phyloP scores from a whole-genome alignment of 2,113 vertebrate species.

The Onychorhynchus coronatus region DNA sequence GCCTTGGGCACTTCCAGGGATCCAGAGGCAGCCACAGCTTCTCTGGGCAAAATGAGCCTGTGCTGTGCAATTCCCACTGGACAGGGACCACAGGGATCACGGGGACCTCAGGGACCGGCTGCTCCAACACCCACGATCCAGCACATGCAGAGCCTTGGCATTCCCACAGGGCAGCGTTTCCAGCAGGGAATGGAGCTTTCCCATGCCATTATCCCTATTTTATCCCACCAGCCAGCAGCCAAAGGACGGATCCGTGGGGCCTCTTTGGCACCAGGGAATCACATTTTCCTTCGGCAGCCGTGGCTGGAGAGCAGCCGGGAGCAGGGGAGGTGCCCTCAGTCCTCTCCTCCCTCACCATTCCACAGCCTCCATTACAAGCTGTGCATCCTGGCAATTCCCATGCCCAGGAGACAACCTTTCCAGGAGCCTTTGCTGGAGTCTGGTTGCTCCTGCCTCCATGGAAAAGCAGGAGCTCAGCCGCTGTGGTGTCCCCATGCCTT shows the following conservation, averaged over 20 bases:
- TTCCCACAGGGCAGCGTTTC: neutral
- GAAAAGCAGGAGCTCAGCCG: neutral
- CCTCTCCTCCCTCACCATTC: neutral
- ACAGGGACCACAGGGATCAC: neutral
- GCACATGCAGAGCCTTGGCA: neutral
- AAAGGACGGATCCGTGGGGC: neutral
- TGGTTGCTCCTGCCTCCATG: neutral
- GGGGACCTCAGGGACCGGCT: neutral
- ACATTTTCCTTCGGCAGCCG: neutral
- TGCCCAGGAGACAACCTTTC: neutral
- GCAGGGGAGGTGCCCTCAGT: neutral
- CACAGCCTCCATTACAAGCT: neutral
- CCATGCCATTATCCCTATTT: neutral
- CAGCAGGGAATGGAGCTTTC: neutral
- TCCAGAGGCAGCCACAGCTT: neutral
- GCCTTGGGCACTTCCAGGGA: neutral
- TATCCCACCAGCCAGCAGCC: neutral
- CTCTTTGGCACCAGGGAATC: neutral
- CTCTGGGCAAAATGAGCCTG: neutral
- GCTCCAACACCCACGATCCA: rapidly evolving
- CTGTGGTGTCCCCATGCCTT: neutral
- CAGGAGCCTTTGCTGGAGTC: neutral
- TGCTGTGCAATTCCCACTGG: neutral
- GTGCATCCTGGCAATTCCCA: neutral
- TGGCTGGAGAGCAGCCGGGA: neutral